Percentiles rank a stretch among this genome's conserved stretches.
Conservation (phyloP, 2,888 invertebrate genomes). For the Cryptus armator region DNA sequence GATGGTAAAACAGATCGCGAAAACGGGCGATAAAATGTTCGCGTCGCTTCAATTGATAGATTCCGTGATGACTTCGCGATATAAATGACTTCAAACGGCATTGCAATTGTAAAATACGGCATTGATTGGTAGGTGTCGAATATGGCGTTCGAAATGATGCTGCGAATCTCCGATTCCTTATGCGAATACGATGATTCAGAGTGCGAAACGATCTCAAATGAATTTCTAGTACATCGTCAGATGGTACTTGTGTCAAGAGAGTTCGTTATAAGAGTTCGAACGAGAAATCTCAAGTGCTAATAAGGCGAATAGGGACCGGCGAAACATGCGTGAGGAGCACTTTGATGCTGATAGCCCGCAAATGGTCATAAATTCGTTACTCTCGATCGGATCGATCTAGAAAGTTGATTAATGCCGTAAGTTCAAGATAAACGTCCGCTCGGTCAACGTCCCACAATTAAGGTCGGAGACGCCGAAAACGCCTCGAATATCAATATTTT, state of each 20-base stretch:
- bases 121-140: not conserved
- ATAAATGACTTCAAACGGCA: not conserved
- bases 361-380: constrained; percentile 1
- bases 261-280: constrained; percentile 21
- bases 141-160: constrained; percentile 1
- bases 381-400: not conserved
- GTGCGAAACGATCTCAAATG: constrained; percentile 22
- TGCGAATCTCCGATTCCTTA: constrained; percentile 39
- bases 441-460: not conserved
- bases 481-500: not conserved
- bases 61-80: not conserved
- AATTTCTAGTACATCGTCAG: constrained; percentile 9
- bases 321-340: constrained; percentile 42
- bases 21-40: not conserved
- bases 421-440: not conserved
- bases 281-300: constrained; percentile 59
- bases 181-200: constrained; percentile 54
- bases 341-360: constrained; percentile 16
- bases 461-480: too few relatives aligned
- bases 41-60: not conserved
- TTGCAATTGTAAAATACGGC: not conserved
- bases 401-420: not conserved
- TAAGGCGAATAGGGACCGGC: constrained; percentile 54
- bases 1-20: not conserved
- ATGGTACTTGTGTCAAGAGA: not conserved